Conservation (phyloP, 2,797 vertebrate species). For the Tokudaia muenninki region DNA sequence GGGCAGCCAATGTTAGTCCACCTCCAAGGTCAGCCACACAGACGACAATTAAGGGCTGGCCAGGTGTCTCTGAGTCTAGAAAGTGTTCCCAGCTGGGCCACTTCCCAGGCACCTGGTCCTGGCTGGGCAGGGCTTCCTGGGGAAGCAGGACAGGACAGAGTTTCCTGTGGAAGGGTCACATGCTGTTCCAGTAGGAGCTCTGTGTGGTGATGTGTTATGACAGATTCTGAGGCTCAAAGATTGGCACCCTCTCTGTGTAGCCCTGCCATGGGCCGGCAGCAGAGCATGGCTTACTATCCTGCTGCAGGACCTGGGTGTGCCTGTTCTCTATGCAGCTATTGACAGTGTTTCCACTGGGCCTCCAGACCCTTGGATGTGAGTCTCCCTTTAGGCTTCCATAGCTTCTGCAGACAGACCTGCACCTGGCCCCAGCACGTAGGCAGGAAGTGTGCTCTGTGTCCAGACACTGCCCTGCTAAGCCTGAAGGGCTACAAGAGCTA, state of each 20-base stretch:
- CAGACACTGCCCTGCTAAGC: background rate
- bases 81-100: background rate
- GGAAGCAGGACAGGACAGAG: background rate
- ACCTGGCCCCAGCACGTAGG: background rate
- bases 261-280: accelerated
- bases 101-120: background rate
- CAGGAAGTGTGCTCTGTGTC: accelerated
- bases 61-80: background rate
- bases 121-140: background rate
- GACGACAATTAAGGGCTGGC: background rate
- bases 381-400: accelerated
- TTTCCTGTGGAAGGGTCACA: too few relatives aligned
- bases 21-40: background rate
- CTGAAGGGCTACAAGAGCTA: background rate
- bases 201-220: accelerated
- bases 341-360: background rate
- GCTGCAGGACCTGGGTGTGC: background rate
- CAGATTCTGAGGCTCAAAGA: background rate
- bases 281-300: background rate
- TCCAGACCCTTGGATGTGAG: background rate
- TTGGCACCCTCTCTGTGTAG: accelerated
- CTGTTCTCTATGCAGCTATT: accelerated
- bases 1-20: background rate
- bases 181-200: background rate
- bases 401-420: background rate